Percentiles rank a stretch among this genome's conserved stretches.
These are phyloP conservation scores for Paradoxurus hermaphroditus DNA, from an alignment of 2,113 vertebrate genomes.

Conservation along the genomic window DNA sequence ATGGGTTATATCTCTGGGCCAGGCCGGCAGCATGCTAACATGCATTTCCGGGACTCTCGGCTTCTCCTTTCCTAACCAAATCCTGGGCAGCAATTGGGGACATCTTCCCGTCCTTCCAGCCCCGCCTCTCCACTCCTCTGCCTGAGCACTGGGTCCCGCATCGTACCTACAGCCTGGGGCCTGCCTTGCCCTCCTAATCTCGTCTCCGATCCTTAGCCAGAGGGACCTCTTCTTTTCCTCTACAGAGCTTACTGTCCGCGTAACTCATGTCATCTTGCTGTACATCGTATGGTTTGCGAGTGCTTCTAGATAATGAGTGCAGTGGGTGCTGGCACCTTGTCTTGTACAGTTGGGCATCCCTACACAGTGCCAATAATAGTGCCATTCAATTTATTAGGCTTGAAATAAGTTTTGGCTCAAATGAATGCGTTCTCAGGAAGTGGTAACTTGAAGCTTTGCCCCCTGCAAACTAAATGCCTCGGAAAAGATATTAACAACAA, in stretches of 20 bases:
- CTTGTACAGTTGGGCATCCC: background rate
- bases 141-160: background rate
- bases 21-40: accelerated
- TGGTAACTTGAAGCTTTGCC: background rate
- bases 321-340: background rate
- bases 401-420: background rate
- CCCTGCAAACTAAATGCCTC: background rate
- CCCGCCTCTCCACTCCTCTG: background rate
- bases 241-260: background rate
- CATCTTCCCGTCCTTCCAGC: background rate
- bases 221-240: background rate
- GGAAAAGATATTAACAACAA: background rate
- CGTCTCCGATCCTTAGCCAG: background rate
- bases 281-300: accelerated
- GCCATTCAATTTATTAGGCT: background rate
- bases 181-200: background rate
- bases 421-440: background rate
- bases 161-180: background rate
- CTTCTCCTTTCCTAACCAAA: background rate
- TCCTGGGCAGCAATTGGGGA: background rate
- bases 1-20: background rate
- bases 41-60: too few species aligned
- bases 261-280: background rate
- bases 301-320: background rate
- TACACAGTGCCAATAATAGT: background rate